phyloP scores from a whole-genome alignment of 2,797 vertebrate species.

The Malurus splendens region DNA sequence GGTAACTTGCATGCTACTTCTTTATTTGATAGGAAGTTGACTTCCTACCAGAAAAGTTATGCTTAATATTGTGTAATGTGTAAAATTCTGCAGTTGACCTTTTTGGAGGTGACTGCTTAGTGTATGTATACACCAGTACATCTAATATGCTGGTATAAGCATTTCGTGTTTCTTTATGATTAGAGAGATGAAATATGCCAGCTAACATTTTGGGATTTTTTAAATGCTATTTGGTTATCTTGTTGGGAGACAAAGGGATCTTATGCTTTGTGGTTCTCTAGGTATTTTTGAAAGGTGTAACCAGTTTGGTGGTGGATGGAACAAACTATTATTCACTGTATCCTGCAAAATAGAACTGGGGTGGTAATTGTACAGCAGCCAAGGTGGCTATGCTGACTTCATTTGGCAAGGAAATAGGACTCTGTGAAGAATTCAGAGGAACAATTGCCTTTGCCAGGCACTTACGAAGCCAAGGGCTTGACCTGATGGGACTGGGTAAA shows the following conservation, averaged over 20 bases:
- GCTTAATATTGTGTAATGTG: background rate
- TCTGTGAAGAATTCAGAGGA: background rate
- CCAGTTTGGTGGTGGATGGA: background rate
- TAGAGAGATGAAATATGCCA: background rate
- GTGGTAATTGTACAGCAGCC: background rate
- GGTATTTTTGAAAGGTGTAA: background rate
- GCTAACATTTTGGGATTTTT: background rate
- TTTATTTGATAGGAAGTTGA: background rate
- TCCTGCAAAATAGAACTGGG: background rate
- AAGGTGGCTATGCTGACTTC: background rate
- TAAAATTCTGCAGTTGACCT: background rate
- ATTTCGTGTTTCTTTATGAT: background rate
- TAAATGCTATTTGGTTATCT: background rate
- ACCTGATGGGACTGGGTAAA: background rate
- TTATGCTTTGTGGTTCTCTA: background rate
- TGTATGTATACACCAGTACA: background rate
- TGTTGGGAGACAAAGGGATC: background rate
- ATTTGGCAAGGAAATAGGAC: background rate
- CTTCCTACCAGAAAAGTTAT: background rate
- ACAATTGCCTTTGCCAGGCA: background rate
- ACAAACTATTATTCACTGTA: background rate
- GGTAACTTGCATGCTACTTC: conserved; percentile 64
- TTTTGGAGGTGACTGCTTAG: background rate
- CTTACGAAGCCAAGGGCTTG: background rate
- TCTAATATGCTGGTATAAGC: background rate